Conservation (phyloP, 2,113 vertebrate genomes). For the Oryctolagus cuniculus region mOryCun1.1 NC_091438.1:12448501-12449000, state of each 20-base stretch:
- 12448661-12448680: rapidly evolving
- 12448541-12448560: slow-evolving; percentile 43
- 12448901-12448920: too few species aligned
- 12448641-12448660: not conserved
- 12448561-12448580: not conserved
- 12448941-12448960: not conserved
- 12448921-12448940: not conserved
- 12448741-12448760: not conserved
- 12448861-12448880: not conserved
- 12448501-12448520: slow-evolving; percentile 63
- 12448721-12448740: not conserved
- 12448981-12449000: rapidly evolving
- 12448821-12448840: not conserved
- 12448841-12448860: too few species aligned
- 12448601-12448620: not conserved
- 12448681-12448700: not conserved
- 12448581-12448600: not conserved
- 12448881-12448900: not conserved
- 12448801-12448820: not conserved
- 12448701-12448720: rapidly evolving
- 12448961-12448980: not conserved
- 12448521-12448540: not conserved
- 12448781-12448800: too few species aligned
- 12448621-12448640: not conserved
- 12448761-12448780: not conserved